Evolutionary conservation across 1,140 invertebrate genomes (phyloP), one percentile per base, ranked within the genome.

Genomic region (Tetragonula clypearis): DNA sequence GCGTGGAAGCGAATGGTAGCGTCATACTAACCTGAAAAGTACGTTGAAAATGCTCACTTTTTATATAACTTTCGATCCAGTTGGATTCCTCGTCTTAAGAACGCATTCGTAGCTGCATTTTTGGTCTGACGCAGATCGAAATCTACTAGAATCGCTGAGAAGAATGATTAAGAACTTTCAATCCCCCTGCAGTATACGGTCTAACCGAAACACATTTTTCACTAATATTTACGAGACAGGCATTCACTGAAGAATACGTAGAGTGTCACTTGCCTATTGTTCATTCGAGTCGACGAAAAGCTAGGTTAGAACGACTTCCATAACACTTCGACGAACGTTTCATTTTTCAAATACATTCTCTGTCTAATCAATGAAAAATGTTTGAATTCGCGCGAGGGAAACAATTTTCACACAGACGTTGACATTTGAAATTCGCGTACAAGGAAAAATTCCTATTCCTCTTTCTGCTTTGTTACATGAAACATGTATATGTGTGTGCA

Each of bases 221-320:
- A 53, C 66, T 11, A 11, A 30, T 26, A 60, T 53, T 8, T 35
- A 53, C n/a, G 14, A 68, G 14, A 65, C 30, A 56, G 49, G 41
- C 8, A 58, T 19, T 26, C 14, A 1, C 11, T 58, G 56, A 26
- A 76, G 41, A 68, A 41, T 35, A 49, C 19, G 19, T 14, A 56
- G 1, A 9, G 41, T n/a, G 3, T n/a, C 5, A 35, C 49, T 88
- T 88, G 88, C 90, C 76, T 88, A 86, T 60, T 76, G 53, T 65
- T 79, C 49, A 14, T 85, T 53, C 21, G 65, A 77, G 0, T 83
- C n/a, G 80, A 65, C n/a, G 26, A 30, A 65, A 88, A 85, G 49
- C 74, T 89, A 76, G 89, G 89, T 91, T 91, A 90, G 74, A 86
- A 87, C 30, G 77, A 72, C 62, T 71, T 87, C 77, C 88, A 86